Conservation (phyloP, 2,113 vertebrate species). For the Craseonycteris thonglongyai region DNA sequence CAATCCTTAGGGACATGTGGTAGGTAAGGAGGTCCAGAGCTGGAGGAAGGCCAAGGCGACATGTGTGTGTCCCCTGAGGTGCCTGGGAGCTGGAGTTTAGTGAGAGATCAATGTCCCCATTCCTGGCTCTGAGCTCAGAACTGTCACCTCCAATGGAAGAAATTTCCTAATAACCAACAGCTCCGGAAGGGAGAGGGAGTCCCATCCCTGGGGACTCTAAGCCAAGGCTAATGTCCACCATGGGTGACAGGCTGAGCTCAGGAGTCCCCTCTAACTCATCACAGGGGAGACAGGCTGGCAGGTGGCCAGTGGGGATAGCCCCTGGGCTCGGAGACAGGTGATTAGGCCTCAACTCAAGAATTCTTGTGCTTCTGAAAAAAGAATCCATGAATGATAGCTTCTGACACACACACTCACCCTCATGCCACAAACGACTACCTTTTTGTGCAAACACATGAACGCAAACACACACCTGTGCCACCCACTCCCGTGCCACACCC, state of each 20-base stretch:
- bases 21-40: background rate
- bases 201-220: background rate
- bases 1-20: background rate
- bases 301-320: fast-evolving
- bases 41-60: background rate
- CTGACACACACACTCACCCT: background rate
- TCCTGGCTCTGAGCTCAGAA: background rate
- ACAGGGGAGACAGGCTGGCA: too few relatives aligned
- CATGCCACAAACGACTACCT: background rate
- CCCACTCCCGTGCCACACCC: background rate
- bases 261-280: background rate
- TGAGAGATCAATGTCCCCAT: background rate
- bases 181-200: background rate
- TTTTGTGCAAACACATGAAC: background rate
- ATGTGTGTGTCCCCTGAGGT: background rate
- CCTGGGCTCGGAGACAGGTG: background rate
- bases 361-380: background rate
- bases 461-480: background rate
- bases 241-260: background rate
- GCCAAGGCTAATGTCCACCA: background rate
- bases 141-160: background rate
- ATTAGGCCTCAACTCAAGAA: background rate
- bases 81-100: background rate
- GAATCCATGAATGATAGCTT: background rate
- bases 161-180: background rate